Conservation (phyloP, 2,797 vertebrate genomes). For the Malacoctenus gilli region DNA sequence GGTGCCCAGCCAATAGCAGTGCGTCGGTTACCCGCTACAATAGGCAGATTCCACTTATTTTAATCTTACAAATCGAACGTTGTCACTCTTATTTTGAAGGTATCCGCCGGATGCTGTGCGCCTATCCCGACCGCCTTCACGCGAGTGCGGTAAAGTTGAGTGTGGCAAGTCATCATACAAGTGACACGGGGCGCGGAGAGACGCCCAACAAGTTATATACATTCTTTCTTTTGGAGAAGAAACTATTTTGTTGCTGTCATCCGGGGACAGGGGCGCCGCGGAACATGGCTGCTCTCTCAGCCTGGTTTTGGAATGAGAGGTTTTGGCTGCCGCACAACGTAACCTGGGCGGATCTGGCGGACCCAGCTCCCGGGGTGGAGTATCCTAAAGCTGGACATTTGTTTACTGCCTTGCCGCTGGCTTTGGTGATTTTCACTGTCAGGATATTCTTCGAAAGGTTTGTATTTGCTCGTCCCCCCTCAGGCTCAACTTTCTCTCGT, state of each 20-base stretch:
- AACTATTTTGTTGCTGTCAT: neutral
- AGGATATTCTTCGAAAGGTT: slow-evolving; percentile 95
- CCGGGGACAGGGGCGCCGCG: slow-evolving; percentile 15
- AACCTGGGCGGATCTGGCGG: slow-evolving; percentile 92
- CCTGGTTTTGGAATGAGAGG: slow-evolving; percentile 96
- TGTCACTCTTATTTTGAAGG: slow-evolving; percentile 47
- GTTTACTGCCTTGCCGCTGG: slow-evolving; percentile 87
- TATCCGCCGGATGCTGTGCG: rapidly evolving
- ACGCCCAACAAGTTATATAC: slow-evolving; percentile 12
- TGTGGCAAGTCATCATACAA: slow-evolving; percentile 36
- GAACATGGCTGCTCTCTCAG: slow-evolving; percentile 86
- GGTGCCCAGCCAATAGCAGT: too few relatives aligned
- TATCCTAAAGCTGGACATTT: slow-evolving; percentile 89
- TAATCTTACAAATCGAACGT: too few relatives aligned
- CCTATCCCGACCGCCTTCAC: rapidly evolving
- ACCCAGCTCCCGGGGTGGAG: slow-evolving; percentile 81
- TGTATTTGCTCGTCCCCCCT: slow-evolving; percentile 32
- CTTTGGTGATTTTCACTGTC: slow-evolving; percentile 87
- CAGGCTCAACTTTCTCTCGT: too few relatives aligned
- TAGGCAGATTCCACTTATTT: too few relatives aligned
- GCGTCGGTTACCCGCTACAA: too few relatives aligned
- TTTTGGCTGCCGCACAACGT: slow-evolving; percentile 97
- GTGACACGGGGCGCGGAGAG: slow-evolving; percentile 3
- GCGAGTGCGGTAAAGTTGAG: slow-evolving; percentile 39
- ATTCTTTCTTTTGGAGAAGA: slow-evolving; percentile 15